Evolutionary conservation across 2,797 vertebrate species (phyloP), one percentile per base, ranked within the genome.

Genomic region (Phoebastria nigripes): DNA sequence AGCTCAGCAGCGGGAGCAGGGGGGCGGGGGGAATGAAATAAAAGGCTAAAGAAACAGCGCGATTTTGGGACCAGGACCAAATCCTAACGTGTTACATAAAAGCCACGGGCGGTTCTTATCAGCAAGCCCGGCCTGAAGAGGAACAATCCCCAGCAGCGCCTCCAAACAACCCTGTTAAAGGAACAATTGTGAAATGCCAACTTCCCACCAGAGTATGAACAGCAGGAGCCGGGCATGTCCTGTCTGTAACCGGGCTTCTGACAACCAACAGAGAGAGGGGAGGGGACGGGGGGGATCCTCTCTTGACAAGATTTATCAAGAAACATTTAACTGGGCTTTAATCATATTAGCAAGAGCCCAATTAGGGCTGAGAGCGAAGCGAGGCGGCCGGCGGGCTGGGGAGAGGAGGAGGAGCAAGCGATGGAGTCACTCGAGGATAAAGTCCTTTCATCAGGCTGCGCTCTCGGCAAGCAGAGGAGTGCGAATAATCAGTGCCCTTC

Each of bases 21-120:
- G n/a, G 67, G 16, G 28, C 0, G 15, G 12, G 22, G 56, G 62
- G 39, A 15, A 84, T 65, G 71, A 76, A 94, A 84, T 62, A 79
- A 95, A 91, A 96, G 81, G 62, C 92, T 90, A 61, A 93, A 96
- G 96, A 93, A 89, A 92, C 94, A 93, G 94, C 51, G 84, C 46
- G 82, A 93, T 94, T 94, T 94, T 95, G 94, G 95, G 93, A 96
- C 74, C 72, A 29, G 93, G 97, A 97, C 96, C 96, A 91, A 97
- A 96, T 94, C 95, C 96, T 97, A 97, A 97, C 97, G 85, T 97
- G 97, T 98, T 97, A 97, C 97, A 98, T 98, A 97, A 98, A 98
- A 97, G 94, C 96, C 95, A 95, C 93, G 73, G 96, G 97, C 89
- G 88, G 96, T 88, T 97, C 96, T 97, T 97, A 97, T 94, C 96